Conservation (phyloP, 2,113 vertebrate genomes). For the Suncus etruscus region DNA sequence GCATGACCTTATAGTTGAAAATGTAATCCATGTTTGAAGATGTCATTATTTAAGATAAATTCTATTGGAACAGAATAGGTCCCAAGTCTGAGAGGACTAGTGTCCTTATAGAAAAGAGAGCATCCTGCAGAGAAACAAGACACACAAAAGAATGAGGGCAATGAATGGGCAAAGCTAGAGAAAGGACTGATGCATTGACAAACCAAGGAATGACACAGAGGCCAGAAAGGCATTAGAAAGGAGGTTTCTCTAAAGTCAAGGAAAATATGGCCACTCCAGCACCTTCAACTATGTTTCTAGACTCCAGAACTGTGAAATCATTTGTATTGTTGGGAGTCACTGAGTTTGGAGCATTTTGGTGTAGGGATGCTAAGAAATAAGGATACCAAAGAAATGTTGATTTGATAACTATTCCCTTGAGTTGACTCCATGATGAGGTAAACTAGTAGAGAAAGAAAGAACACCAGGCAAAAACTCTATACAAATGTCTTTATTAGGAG, state of each 20-base stretch:
- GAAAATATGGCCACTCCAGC: background rate
- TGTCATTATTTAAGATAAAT: background rate
- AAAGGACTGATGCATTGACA: background rate
- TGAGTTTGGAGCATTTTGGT: background rate
- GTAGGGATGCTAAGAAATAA: background rate
- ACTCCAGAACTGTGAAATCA: background rate
- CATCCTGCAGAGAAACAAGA: rapidly evolving
- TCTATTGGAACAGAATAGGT: background rate
- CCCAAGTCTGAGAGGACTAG: background rate
- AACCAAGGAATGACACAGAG: background rate
- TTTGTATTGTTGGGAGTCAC: background rate
- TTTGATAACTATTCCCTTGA: background rate
- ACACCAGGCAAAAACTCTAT: background rate
- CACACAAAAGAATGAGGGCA: background rate
- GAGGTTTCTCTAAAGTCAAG: background rate
- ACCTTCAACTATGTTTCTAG: background rate
- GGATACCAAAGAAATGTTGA: background rate
- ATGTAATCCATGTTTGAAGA: rapidly evolving
- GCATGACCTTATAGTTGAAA: background rate
- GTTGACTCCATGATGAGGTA: background rate
- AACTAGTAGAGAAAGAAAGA: background rate
- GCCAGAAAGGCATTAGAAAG: background rate
- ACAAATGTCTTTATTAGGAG: background rate
- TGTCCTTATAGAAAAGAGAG: background rate
- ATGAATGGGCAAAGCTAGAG: background rate